Percentiles rank a stretch among this genome's conserved stretches.
Evolutionary conservation across 2,888 invertebrate genomes (phyloP).

Genomic region (Stratiomys singularior): DNA sequence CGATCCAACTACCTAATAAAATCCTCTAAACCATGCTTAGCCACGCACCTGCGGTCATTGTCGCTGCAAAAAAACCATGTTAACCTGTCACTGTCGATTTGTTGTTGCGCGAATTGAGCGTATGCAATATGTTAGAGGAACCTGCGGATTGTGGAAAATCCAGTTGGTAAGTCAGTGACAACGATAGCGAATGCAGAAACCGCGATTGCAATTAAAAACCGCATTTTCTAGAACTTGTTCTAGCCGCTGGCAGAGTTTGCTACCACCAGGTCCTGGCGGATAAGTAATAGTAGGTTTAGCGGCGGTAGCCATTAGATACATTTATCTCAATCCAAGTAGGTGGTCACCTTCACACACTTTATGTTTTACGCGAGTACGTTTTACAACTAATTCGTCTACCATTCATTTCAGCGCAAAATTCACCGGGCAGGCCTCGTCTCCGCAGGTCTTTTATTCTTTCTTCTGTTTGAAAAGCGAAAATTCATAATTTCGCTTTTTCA

Average conservation of each 20-base stretch:
- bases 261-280: no score
- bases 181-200: neutral
- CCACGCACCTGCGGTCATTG: conserved; percentile 31
- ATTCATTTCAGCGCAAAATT: neutral
- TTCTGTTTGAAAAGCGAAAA: conserved; percentile 3
- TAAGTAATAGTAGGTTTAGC: no score
- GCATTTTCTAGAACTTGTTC: conserved; percentile 32
- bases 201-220: conserved; percentile 20
- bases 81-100: neutral
- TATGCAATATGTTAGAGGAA: neutral
- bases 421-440: no score
- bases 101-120: neutral
- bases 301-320: no score
- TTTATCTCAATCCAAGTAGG: neutral
- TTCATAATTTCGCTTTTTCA: conserved; percentile 10
- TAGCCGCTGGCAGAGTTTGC: neutral
- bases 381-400: neutral
- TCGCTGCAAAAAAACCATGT: neutral
- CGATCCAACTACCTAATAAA: neutral
- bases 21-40: neutral
- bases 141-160: conserved; percentile 14
- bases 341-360: conserved; percentile 29
- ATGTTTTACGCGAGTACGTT: neutral
- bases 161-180: neutral
- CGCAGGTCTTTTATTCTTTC: no score